These are phyloP conservation scores for Dipodomys merriami DNA, from an alignment of 2,113 vertebrate species.

Conservation along the genomic window DNA sequence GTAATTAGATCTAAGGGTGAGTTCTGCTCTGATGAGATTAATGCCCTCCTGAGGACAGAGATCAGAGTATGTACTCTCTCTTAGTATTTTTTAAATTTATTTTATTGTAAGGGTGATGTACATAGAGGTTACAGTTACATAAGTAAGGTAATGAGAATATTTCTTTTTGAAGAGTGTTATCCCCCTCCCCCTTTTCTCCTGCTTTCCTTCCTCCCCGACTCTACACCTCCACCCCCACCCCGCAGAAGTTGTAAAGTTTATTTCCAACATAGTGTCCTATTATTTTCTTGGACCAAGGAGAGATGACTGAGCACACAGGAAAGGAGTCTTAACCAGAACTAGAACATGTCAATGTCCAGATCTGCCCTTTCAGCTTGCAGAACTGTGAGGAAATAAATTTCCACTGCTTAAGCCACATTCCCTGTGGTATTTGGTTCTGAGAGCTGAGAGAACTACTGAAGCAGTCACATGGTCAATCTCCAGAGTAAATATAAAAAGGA, in stretches of 20 bases:
- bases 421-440: neutral
- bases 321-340: neutral
- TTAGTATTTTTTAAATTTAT: neutral
- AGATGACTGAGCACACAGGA: neutral
- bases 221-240: too few species aligned
- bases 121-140: too few species aligned
- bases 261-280: neutral
- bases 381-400: neutral
- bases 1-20: neutral
- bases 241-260: too few species aligned
- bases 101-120: too few species aligned
- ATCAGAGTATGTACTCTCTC: neutral
- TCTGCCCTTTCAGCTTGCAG: neutral
- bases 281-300: neutral
- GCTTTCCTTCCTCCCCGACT: too few species aligned
- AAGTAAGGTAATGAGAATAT: too few species aligned
- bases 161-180: too few species aligned
- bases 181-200: too few species aligned
- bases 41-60: neutral
- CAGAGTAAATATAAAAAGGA: neutral
- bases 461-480: neutral
- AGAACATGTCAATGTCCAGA: accelerated
- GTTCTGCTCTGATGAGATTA: neutral
- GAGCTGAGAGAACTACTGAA: neutral
- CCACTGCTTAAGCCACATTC: neutral